Percentiles rank a stretch among this genome's conserved stretches.
Evolutionary conservation across 2,113 vertebrate species (phyloP).

Genomic region (Pachycephala philippinensis): DNA sequence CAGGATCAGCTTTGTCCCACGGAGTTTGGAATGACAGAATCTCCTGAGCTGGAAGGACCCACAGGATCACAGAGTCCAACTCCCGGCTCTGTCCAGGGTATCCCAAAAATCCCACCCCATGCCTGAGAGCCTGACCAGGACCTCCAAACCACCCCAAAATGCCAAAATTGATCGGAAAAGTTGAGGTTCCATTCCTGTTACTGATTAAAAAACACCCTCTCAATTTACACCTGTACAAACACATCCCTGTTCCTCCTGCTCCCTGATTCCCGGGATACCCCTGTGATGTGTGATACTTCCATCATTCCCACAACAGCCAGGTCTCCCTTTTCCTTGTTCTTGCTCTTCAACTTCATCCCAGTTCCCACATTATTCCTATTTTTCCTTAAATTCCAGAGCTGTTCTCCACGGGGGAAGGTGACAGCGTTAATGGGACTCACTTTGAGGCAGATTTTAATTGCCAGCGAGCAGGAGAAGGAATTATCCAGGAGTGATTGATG

Average conservation of each 20-base stretch:
- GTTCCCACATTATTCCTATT: not conserved
- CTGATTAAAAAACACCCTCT: rapidly evolving
- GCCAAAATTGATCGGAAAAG: not conserved
- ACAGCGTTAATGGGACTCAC: rapidly evolving
- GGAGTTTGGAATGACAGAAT: not conserved
- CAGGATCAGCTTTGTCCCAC: not conserved
- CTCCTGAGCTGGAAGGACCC: not conserved
- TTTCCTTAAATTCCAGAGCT: not conserved
- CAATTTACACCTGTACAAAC: not conserved
- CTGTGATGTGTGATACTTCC: not conserved
- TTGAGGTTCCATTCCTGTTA: not conserved
- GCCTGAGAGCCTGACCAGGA: not conserved
- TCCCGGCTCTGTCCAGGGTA: not conserved
- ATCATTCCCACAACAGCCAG: rapidly evolving
- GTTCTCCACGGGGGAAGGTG: not conserved
- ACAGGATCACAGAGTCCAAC: not conserved
- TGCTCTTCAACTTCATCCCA: not conserved
- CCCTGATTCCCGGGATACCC: not conserved
- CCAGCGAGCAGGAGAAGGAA: not conserved
- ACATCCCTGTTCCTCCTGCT: not conserved
- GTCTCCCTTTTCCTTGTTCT: not conserved
- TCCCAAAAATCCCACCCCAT: too few species aligned
- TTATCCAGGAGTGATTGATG: not conserved
- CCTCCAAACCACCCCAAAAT: not conserved
- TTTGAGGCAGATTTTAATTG: not conserved